Percentiles rank a stretch among this genome's conserved stretches.
Evolutionary conservation across 2,888 invertebrate genomes (phyloP).

Genomic region (Bugulina stolonifera): DNA sequence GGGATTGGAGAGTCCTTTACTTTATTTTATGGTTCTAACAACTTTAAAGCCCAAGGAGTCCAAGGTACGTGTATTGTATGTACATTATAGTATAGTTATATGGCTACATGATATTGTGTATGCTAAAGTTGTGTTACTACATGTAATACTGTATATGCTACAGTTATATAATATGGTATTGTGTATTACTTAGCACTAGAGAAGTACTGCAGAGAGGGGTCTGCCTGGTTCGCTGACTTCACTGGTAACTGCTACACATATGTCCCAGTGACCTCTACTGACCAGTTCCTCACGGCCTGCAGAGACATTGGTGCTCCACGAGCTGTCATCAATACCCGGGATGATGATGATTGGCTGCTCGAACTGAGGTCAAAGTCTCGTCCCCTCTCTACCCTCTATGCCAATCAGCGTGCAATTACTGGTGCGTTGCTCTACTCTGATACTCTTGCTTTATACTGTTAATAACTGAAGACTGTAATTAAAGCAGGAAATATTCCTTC

Average conservation of each 20-base stretch:
- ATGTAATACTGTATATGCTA: no score
- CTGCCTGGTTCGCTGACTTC: slow-evolving; percentile 17
- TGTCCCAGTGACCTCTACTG: slow-evolving; percentile 4
- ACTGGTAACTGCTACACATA: slow-evolving; percentile 4
- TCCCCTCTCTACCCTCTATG: neutral
- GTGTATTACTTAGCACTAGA: neutral
- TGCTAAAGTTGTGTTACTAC: no score
- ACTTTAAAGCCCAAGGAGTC: neutral
- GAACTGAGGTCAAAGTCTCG: neutral
- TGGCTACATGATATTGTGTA: no score
- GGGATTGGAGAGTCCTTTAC: neutral
- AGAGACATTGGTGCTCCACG: slow-evolving; percentile 8
- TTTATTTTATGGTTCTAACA: neutral
- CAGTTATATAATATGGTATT: neutral
- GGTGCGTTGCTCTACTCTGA: neutral
- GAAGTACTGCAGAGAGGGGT: slow-evolving; percentile 9
- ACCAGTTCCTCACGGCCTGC: slow-evolving; percentile 7
- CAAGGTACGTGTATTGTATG: neutral
- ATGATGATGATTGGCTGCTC: neutral
- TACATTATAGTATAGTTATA: neutral
- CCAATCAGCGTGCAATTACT: neutral
- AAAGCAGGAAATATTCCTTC: no score
- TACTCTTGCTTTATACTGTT: neutral
- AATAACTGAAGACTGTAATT: no score
- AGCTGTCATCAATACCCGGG: neutral